A percentile compares a stretch with the other conserved stretches of the same genome.
phyloP scores from a whole-genome alignment of 2,113 vertebrate genomes.

The Enhydra lutris region DNA sequence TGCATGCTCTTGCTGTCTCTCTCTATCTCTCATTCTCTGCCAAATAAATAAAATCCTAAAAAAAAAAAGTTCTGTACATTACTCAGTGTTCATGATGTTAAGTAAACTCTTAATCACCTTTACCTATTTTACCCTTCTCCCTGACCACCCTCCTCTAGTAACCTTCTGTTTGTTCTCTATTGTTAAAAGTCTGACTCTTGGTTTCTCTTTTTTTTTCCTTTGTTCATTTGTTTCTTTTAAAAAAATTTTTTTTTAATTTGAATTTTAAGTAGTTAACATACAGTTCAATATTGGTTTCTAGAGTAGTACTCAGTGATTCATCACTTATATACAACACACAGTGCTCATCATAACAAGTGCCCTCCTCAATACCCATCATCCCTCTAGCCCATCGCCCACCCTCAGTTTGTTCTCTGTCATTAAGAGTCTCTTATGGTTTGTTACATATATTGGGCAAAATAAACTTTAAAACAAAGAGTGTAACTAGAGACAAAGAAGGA shows the following conservation, averaged over 20 bases:
- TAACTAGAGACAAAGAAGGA: neutral
- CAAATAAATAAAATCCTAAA: too few relatives aligned
- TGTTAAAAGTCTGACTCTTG: neutral
- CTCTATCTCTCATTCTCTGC: too few relatives aligned
- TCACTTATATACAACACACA: neutral
- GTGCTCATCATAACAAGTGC: neutral
- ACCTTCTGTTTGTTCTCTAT: neutral
- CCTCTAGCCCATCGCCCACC: neutral
- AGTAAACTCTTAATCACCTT: neutral
- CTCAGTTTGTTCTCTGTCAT: neutral
- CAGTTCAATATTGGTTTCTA: neutral
- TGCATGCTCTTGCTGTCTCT: too few relatives aligned
- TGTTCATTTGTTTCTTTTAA: neutral
- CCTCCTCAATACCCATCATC: neutral
- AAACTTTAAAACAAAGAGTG: neutral
- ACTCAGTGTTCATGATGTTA: neutral
- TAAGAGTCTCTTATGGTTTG: neutral
- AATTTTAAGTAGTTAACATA: neutral
- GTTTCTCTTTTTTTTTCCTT: neutral
- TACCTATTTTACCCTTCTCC: neutral
- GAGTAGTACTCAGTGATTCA: neutral
- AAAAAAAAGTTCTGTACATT: neutral
- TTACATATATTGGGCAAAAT: neutral
- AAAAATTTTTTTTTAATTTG: neutral
- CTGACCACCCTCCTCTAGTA: neutral